Percentiles rank a stretch among this genome's conserved stretches.
Conservation (phyloP, 2,113 vertebrate species). For the Barnardius zonarius region DNA sequence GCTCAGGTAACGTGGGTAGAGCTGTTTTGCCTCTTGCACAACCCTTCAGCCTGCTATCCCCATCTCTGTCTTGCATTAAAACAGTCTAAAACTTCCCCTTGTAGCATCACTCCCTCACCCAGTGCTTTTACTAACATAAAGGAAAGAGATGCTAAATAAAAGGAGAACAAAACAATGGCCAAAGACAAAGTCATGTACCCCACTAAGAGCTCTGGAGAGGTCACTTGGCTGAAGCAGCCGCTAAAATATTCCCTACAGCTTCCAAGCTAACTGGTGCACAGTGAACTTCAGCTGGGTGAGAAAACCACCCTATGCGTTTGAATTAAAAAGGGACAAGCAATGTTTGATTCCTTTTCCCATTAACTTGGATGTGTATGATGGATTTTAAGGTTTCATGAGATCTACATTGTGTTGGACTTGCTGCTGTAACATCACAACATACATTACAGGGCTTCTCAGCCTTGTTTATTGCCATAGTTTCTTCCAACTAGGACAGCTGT, state of each 20-base stretch:
- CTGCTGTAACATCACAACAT: background rate
- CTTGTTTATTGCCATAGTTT: background rate
- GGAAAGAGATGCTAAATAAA: background rate
- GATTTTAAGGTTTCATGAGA: background rate
- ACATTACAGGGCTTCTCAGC: background rate
- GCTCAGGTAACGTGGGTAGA: background rate
- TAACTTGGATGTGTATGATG: background rate
- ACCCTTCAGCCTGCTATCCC: background rate
- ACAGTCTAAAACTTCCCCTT: background rate
- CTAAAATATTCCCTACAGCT: background rate
- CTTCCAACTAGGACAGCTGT: background rate
- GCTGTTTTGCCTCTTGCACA: background rate
- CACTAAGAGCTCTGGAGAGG: background rate
- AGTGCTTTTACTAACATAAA: background rate
- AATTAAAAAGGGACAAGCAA: rapidly evolving
- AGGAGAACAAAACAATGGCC: background rate
- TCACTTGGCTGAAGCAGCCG: background rate
- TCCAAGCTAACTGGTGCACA: background rate
- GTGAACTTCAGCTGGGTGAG: background rate
- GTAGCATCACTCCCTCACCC: background rate
- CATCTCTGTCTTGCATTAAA: background rate
- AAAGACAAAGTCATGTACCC: background rate
- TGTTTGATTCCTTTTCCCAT: background rate
- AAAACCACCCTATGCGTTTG: background rate
- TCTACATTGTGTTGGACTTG: background rate